Evolutionary conservation across 92 coral and sea anemone genomes (phyloP), one percentile per base, ranked within the genome.

Genomic region (Phenganax stokvisi): DNA sequence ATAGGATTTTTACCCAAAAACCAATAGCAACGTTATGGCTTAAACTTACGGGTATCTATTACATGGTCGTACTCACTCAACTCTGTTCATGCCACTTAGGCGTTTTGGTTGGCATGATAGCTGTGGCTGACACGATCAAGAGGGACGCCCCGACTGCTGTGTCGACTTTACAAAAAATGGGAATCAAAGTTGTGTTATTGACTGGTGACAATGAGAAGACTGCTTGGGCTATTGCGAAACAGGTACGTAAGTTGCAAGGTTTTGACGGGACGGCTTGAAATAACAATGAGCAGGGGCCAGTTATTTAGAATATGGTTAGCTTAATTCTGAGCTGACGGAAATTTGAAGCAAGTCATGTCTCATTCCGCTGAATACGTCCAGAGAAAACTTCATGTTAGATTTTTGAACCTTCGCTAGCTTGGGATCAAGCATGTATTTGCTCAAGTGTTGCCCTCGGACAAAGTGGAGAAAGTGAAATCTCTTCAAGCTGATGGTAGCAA

Each of bases 171-270:
- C 90, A 90, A 79, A 90, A 91, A 67, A 92, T 96, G 99, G 99
- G 99, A 74, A 85, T 96, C 15, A 87, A 92, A 10, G 99, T 96
- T 11, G 92, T 96, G 37, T 72, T 96, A 56, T 87, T 96, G 31
- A 96, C 99, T 8, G 99, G 99, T 0, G 99, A 96, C 70, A 96
- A 96, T 89, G 91, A 90, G 87, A 92, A 90, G 67, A 96, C 99
- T 11, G 99, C 99, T 7, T 88, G 92, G 85, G 99, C 99, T 53
- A 96, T 96, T 55, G 99, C 99, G 12, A 90, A 86, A 74, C 99
- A 92, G 96, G 99, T 96, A 12, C 51, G 82, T 74, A 44, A 29
- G 44, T 68, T 68, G 12, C 47, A 7, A 27, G 17, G 12, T 68
- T 68, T 28, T 68, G 47, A 44, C 20, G n/a, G 10, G 5, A 37